Evolutionary conservation across 1,140 invertebrate genomes (phyloP), one percentile per base, ranked within the genome.

Genomic region (Trigoniulus corallinus): DNA sequence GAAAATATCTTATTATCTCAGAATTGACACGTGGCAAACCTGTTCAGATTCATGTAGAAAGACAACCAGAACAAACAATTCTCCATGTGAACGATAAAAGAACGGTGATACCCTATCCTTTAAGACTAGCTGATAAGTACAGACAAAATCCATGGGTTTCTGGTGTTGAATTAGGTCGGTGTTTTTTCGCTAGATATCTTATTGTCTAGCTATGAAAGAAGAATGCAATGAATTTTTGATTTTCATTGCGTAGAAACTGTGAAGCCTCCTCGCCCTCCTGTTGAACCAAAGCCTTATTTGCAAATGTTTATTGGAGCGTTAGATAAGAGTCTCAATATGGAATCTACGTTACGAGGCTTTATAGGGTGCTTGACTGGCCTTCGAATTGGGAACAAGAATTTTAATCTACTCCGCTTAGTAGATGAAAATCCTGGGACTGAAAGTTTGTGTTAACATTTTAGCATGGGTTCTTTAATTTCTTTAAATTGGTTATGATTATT

Each of bases 271-370:
- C 69, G 88, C 54, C 84, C 85, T 4, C 79, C 81, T 10, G 81
- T 82, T 3, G 78, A 82, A 10, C 84, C 86, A 12, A 82, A 79
- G 0, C 81, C 83, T 56, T 89, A 91, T 65, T 86, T 88, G 59
- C 82, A 91, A 64, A 74, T 92, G 52, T 88, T 88, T 67, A 70
- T 93, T 37, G 89, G 88, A 42, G 87, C 88, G 20, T 84, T 84
- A 57, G 83, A 87, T 65, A 52, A 51, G 47, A 54, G 51, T 7
- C n/a, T n/a, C n/a, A 60, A 55, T 18, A 52, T 60, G 24, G 57
- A 59, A 66, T 61, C 77, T 2, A 72, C 75, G 2, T 74, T 85
- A 52, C 73, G 73, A 3, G 80, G 80, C 0, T 88, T 88, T 61
- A 78, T 88, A 13, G 88, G 89, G 1, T 95, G 88, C 60, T 75